A percentile compares a stretch with the other conserved stretches of the same genome.
These are phyloP conservation scores for Cyclophora albipunctata DNA, from an alignment of 2,888 invertebrate genomes.

Conservation along the genomic window DNA sequence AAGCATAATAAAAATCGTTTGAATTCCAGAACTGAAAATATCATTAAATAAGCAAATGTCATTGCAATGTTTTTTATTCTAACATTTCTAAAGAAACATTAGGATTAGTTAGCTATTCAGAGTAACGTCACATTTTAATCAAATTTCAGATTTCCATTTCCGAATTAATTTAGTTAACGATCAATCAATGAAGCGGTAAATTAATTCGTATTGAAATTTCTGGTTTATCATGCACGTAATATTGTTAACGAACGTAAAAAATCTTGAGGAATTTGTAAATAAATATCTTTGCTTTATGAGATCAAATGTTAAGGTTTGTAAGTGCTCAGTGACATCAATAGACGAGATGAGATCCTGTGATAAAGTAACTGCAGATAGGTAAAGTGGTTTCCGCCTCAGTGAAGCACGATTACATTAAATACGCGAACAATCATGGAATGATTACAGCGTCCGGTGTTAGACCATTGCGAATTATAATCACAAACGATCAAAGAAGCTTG, in stretches of 20 bases:
- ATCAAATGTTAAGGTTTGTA: slow-evolving; percentile 6
- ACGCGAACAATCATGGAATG: slow-evolving; percentile 60
- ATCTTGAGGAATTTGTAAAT: background rate
- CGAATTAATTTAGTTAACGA: slow-evolving; percentile 25
- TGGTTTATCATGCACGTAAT: slow-evolving; percentile 21
- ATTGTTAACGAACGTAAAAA: background rate
- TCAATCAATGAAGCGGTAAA: slow-evolving; percentile 40
- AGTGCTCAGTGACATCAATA: slow-evolving; percentile 22
- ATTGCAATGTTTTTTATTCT: too few relatives aligned
- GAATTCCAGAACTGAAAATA: too few relatives aligned
- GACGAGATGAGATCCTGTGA: slow-evolving; percentile 33
- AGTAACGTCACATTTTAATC: too few relatives aligned
- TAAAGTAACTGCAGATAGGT: slow-evolving; percentile 48
- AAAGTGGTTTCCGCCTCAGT: slow-evolving; percentile 49
- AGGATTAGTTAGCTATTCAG: too few relatives aligned
- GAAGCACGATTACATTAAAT: slow-evolving; percentile 55
- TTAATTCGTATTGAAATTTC: slow-evolving; percentile 35
- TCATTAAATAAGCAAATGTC: too few relatives aligned
- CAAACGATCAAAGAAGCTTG: slow-evolving; percentile 24
- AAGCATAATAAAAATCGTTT: too few relatives aligned
- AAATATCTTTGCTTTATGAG: too few relatives aligned
- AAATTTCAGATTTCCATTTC: too few relatives aligned
- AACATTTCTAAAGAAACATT: too few relatives aligned
- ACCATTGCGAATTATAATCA: slow-evolving; percentile 52
- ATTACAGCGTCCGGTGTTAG: slow-evolving; percentile 62